A percentile compares a stretch with the other conserved stretches of the same genome.
phyloP scores from a whole-genome alignment of 1,140 invertebrate genomes.

The Drosophila arawakana region DNA sequence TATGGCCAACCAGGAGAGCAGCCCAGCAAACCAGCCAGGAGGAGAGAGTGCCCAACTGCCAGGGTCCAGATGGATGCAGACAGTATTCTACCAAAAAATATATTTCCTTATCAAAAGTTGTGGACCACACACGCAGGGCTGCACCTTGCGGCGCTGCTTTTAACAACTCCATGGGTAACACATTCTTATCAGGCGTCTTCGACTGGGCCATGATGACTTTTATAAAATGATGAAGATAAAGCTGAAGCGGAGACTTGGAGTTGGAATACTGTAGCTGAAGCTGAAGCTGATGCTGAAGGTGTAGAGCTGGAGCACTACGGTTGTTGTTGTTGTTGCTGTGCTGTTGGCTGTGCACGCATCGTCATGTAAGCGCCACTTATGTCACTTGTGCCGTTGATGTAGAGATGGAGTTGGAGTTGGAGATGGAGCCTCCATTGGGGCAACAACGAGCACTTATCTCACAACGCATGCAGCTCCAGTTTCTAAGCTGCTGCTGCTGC shows the following conservation, averaged over 20 bases:
- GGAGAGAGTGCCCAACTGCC: constrained; percentile 11
- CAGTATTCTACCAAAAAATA: constrained; percentile 46
- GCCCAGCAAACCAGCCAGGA: background rate
- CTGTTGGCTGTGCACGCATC: constrained; percentile 79
- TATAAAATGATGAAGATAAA: constrained; percentile 72
- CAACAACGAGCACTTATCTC: constrained; percentile 29
- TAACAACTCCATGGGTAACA: constrained; percentile 73
- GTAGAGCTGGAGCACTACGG: constrained; percentile 43
- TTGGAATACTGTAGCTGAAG: constrained; percentile 31
- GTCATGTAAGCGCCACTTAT: constrained; percentile 84
- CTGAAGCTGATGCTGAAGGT: constrained; percentile 47
- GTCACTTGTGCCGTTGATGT: constrained; percentile 84
- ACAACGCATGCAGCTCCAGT: constrained; percentile 64
- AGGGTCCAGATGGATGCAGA: constrained; percentile 33
- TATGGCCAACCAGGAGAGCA: constrained; percentile 51
- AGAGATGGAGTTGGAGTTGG: constrained; percentile 66
- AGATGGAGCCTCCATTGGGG: constrained; percentile 53
- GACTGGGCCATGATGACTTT: constrained; percentile 60
- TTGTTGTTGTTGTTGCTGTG: constrained; percentile 38
- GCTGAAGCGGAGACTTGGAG: constrained; percentile 10
- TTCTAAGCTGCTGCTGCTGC: constrained; percentile 53
- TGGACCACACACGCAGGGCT: constrained; percentile 66
- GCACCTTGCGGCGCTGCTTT: constrained; percentile 72
- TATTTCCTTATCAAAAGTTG: constrained; percentile 68
- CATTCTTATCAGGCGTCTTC: constrained; percentile 68